Percentiles rank a stretch among this genome's conserved stretches.
Evolutionary conservation across 1,140 invertebrate species (phyloP).

Genomic region (Pantala flavescens): DNA sequence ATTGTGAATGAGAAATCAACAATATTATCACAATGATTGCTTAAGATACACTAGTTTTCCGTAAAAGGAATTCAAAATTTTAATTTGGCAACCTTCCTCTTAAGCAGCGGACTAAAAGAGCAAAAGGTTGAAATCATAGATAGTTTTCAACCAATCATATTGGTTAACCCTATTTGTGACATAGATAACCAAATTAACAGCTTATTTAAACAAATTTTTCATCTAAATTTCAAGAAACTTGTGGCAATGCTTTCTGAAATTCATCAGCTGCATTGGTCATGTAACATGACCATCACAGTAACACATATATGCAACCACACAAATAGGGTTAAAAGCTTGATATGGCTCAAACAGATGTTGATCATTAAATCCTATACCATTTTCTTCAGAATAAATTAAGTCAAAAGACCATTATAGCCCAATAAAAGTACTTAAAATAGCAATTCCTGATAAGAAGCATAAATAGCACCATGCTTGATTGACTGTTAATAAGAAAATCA

Average conservation of each 20-base stretch:
- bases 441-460: too few relatives aligned
- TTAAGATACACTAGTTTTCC: too few relatives aligned
- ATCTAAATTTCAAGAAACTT: not conserved
- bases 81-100: too few relatives aligned
- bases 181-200: not conserved
- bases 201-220: not conserved
- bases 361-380: not conserved
- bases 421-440: too few relatives aligned
- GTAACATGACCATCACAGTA: not conserved
- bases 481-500: too few relatives aligned
- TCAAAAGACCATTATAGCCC: too few relatives aligned
- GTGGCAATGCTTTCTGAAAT: not conserved
- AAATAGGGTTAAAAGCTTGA: not conserved
- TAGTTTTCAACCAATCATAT: not conserved
- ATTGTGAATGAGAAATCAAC: too few relatives aligned
- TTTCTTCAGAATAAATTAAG: not conserved
- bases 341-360: not conserved
- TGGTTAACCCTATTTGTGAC: conserved; percentile 5
- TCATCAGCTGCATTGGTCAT: not conserved
- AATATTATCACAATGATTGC: too few relatives aligned
- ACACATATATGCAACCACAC: not conserved
- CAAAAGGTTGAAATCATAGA: too few relatives aligned
- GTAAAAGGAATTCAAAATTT: too few relatives aligned
- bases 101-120: too few relatives aligned
- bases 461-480: too few relatives aligned